phyloP scores from a whole-genome alignment of 2,113 vertebrate genomes.

The Scopus umbretta region DNA sequence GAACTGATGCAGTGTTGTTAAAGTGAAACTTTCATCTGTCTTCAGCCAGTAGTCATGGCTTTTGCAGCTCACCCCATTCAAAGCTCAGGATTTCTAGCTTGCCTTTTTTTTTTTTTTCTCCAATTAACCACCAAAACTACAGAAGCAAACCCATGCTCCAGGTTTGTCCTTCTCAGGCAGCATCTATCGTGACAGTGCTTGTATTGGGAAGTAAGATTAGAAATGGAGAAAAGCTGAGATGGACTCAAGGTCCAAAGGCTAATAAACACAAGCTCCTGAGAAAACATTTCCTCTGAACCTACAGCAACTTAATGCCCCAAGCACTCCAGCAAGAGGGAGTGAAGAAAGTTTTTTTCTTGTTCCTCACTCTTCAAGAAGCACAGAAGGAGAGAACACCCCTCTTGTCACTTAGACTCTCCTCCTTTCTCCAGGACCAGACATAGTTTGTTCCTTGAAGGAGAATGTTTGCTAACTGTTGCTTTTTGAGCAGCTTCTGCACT shows the following conservation, averaged over 20 bases:
- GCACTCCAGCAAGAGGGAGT: not conserved
- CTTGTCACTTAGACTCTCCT: not conserved
- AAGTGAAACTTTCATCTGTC: not conserved
- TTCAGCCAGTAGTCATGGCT: not conserved
- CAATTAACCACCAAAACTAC: not conserved
- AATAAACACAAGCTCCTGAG: not conserved
- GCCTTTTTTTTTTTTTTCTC: not conserved
- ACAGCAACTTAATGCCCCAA: not conserved
- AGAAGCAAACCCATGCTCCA: not conserved
- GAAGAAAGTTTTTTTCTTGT: not conserved
- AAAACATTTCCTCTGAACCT: not conserved
- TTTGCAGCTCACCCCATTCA: not conserved
- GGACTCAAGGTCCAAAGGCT: not conserved
- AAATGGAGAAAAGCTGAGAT: not conserved
- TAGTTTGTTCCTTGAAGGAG: not conserved
- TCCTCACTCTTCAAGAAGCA: not conserved
- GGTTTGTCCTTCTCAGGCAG: not conserved
- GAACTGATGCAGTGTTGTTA: not conserved
- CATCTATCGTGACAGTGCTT: not conserved
- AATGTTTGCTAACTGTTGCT: not conserved
- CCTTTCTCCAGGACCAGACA: not conserved
- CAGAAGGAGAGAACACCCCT: not conserved
- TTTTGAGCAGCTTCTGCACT: not conserved
- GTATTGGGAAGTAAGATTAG: not conserved
- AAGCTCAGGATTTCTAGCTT: not conserved